These are phyloP conservation scores for Corbicula japonica DNA, from an alignment of 2,888 invertebrate genomes.

Conservation along the genomic window DNA sequence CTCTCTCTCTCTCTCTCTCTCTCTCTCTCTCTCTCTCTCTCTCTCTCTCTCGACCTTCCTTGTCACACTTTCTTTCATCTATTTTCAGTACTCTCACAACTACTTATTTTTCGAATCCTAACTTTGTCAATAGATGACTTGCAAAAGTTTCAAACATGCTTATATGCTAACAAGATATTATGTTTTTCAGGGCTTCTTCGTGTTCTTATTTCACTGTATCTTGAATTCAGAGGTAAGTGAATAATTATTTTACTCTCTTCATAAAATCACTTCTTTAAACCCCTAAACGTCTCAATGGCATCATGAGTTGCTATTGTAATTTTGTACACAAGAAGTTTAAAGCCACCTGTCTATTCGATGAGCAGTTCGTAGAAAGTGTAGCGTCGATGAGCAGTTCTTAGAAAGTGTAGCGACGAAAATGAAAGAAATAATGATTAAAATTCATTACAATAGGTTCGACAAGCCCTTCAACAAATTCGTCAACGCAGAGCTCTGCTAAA, in stretches of 20 bases:
- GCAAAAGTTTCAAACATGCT: neutral
- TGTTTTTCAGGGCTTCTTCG: constrained; percentile 77
- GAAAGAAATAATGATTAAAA: neutral
- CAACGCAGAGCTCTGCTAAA: constrained; percentile 40
- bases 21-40: no score
- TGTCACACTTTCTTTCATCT: no score
- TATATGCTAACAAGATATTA: neutral
- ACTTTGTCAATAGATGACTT: neutral
- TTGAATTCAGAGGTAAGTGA: constrained; percentile 76
- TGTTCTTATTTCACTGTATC: constrained; percentile 79
- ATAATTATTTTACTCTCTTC: constrained; percentile 87
- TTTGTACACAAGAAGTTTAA: no score
- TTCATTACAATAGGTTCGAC: constrained; percentile 92
- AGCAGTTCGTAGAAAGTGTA: no score
- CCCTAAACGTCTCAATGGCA: no score
- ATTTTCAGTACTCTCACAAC: no score
- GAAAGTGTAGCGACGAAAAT: no score
- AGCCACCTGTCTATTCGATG: no score
- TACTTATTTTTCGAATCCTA: neutral
- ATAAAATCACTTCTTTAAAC: neutral
- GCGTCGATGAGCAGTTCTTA: no score
- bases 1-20: no score
- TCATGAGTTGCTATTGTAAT: no score
- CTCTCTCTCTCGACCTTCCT: no score
- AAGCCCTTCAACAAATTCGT: constrained; percentile 88